Evolutionary conservation across 1,140 invertebrate species (phyloP).

Genomic region (Frieseomelitta varia): DNA sequence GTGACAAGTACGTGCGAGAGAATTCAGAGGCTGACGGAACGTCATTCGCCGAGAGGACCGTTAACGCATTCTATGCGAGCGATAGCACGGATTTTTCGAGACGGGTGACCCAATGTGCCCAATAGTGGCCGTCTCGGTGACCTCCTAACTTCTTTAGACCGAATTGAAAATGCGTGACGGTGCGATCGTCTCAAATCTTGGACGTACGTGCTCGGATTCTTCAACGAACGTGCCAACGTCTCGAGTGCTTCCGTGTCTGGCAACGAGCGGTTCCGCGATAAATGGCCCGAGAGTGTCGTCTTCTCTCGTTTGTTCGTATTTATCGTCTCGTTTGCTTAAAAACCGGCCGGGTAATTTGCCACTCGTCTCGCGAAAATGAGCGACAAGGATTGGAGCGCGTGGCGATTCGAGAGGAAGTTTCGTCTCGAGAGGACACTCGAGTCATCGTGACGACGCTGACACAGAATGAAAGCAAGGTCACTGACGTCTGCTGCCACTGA

Average conservation of each 20-base stretch:
- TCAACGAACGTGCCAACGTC: background rate
- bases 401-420: too few species aligned
- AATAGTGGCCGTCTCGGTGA: conserved; percentile 66
- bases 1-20: background rate
- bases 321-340: too few species aligned
- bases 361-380: background rate
- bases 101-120: conserved; percentile 76
- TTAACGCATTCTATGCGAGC: conserved; percentile 67
- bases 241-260: background rate
- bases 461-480: conserved; percentile 23
- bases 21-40: conserved; percentile 1
- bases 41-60: conserved; percentile 39
- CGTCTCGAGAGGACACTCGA: background rate
- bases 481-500: background rate
- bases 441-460: background rate
- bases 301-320: background rate
- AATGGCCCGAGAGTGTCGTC: background rate
- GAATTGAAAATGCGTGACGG: conserved; percentile 63
- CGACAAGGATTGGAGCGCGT: background rate
- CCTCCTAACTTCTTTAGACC: conserved; percentile 71
- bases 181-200: conserved; percentile 37
- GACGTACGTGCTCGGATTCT: conserved; percentile 49
- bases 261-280: background rate
- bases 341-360: too few species aligned
- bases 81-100: conserved; percentile 65